These are phyloP conservation scores for Heteromyza rotundicornis DNA, from an alignment of 2,888 invertebrate species.

Conservation along the genomic window DNA sequence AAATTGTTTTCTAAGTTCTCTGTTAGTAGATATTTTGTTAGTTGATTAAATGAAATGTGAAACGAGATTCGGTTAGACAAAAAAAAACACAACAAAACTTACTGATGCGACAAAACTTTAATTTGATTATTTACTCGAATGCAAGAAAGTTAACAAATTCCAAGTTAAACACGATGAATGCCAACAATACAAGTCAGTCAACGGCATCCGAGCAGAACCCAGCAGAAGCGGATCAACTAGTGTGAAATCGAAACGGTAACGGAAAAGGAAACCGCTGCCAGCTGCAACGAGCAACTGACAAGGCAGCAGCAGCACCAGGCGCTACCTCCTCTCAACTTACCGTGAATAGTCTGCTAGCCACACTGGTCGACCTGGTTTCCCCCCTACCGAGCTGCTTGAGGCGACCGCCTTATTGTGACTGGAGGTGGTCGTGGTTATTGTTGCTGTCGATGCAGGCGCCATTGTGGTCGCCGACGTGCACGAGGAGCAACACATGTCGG, in stretches of 20 bases:
- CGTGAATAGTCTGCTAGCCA: slow-evolving; percentile 72
- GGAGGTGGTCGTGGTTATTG: slow-evolving; percentile 58
- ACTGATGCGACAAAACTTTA: not conserved
- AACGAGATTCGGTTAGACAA: not conserved
- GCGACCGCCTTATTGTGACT: slow-evolving; percentile 43
- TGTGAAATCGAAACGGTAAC: too few relatives aligned
- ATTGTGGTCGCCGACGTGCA: slow-evolving; percentile 37
- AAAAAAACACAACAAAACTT: slow-evolving; percentile 1
- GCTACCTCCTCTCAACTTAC: slow-evolving; percentile 64
- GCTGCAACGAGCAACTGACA: too few relatives aligned
- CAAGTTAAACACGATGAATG: not conserved
- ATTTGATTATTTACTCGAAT: not conserved
- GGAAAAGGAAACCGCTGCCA: slow-evolving; percentile 15
- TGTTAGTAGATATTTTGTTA: not conserved
- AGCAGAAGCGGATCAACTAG: not conserved
- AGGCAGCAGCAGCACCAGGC: slow-evolving; percentile 15
- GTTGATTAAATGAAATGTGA: not conserved
- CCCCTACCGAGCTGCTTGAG: slow-evolving; percentile 47
- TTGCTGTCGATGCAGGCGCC: slow-evolving; percentile 40
- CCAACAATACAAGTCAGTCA: not conserved
- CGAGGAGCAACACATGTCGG: slow-evolving; percentile 37
- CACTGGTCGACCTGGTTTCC: slow-evolving; percentile 62
- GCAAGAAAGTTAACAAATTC: not conserved
- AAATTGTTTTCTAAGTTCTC: too few relatives aligned
- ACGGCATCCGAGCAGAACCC: not conserved